phyloP scores from a whole-genome alignment of 2,113 vertebrate genomes.

The Lepidiolamprologus cunningtoni region DNA sequence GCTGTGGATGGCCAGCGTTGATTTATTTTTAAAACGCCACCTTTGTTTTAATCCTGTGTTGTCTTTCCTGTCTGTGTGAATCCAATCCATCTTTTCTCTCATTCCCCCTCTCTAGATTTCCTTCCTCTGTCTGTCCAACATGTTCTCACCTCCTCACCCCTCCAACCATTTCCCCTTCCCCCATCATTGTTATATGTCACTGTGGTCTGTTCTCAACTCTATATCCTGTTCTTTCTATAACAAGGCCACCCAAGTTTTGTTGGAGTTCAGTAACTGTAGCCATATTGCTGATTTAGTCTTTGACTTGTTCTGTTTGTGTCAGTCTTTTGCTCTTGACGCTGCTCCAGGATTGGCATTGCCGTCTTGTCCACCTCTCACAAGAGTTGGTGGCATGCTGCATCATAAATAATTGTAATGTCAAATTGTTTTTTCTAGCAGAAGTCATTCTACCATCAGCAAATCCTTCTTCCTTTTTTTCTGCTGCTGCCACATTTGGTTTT shows the following conservation, averaged over 20 bases:
- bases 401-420: neutral
- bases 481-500: neutral
- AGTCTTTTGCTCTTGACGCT: neutral
- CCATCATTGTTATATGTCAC: constrained; percentile 42
- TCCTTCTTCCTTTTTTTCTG: neutral
- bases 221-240: constrained; percentile 17
- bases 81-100: neutral
- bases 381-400: neutral
- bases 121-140: constrained; percentile 19
- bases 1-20: neutral
- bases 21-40: neutral
- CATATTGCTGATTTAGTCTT: neutral
- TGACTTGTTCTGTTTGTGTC: neutral
- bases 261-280: neutral
- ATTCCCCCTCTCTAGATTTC: constrained; percentile 30
- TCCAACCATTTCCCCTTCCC: neutral
- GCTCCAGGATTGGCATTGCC: neutral
- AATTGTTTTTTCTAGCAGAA: neutral
- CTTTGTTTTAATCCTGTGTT: neutral
- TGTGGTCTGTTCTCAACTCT: constrained; percentile 39
- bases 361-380: neutral
- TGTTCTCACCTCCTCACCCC: neutral
- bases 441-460: neutral
- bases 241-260: neutral
- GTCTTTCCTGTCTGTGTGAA: neutral